Evolutionary conservation across 1,140 invertebrate genomes (phyloP), one percentile per base, ranked within the genome.

Genomic region (Drosophila willistoni): DNA sequence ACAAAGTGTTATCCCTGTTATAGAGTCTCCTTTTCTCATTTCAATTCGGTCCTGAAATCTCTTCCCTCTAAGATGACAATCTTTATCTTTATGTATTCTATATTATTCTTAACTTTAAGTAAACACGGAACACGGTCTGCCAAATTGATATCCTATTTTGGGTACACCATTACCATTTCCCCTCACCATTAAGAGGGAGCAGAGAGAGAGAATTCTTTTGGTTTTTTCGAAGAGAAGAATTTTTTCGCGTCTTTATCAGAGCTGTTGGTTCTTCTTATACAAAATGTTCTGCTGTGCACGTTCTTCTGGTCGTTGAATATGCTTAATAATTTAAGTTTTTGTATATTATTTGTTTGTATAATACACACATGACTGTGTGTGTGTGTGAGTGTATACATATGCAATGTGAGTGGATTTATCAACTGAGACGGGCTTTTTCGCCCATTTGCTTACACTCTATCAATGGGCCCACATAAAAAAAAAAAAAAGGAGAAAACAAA

Each of bases 401-500:
- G 42, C 61, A 34, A 51, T 29, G 17, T 42, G 61, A 17, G 42
- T 47, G 34, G 73, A 17, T 69, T 86, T 85, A 85, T 86, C 78
- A 78, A 57, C 57, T 71, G 65, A 73, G 66, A 57, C 62, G 68
- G 60, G 42, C 62, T 77, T 73, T 81, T 69, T 77, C 44, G 39
- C 54, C 66, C 61, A 62, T 75, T 76, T 74, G 59, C 73, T 17
- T 10, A 29, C 63, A 68, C 74, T 77, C 68, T 66, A 73, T 82
- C 71, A 87, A 79, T 82, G 56, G 61, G 66, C 74, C 78, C 78
- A 71, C 82, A 78, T 86, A 34, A 22, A 22, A 1, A 73, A 72
- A 51, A 34, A 72, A 44, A 47, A 0, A 2, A 36, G 34, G 10
- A 36, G 10, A 7, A 7, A 34, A 34, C 0, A 7, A 34, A 9